Evolutionary conservation across 1,140 invertebrate species (phyloP).

Genomic region (Drosophila nasuta): DNA sequence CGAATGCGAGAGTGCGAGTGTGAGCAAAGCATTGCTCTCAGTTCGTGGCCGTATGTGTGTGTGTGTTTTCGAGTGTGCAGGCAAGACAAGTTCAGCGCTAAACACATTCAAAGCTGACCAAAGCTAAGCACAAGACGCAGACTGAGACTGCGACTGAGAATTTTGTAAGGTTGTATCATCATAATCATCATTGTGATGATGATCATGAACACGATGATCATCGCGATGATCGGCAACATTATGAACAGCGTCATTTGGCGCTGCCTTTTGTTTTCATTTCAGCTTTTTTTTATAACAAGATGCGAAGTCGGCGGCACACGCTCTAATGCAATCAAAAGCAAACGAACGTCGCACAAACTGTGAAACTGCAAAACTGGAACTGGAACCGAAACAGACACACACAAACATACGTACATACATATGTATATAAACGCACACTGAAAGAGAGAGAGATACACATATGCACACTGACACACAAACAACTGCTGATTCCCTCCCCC

Average conservation of each 20-base stretch:
- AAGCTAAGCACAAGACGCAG: conserved; percentile 43
- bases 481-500: conserved; percentile 13
- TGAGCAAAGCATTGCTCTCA: conserved; percentile 48
- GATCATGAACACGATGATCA: conserved; percentile 46
- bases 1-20: conserved; percentile 43
- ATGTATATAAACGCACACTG: conserved; percentile 6
- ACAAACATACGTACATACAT: neutral
- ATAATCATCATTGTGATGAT: conserved; percentile 24
- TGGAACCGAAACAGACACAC: conserved; percentile 40
- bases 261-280: conserved; percentile 78
- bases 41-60: conserved; percentile 19
- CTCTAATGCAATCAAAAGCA: conserved; percentile 80
- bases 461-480: conserved; percentile 15
- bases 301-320: conserved; percentile 76
- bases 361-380: conserved; percentile 52
- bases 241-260: conserved; percentile 34
- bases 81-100: conserved; percentile 82
- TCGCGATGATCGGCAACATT: conserved; percentile 37
- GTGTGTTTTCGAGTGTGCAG: conserved; percentile 31
- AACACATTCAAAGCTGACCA: conserved; percentile 80
- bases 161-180: conserved; percentile 83
- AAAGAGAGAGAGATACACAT: conserved; percentile 1
- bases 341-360: conserved; percentile 63
- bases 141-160: conserved; percentile 61
- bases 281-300: conserved; percentile 63